These are phyloP conservation scores for Sphaerophoria taeniata DNA, from an alignment of 2,888 invertebrate species.

Conservation along the genomic window DNA sequence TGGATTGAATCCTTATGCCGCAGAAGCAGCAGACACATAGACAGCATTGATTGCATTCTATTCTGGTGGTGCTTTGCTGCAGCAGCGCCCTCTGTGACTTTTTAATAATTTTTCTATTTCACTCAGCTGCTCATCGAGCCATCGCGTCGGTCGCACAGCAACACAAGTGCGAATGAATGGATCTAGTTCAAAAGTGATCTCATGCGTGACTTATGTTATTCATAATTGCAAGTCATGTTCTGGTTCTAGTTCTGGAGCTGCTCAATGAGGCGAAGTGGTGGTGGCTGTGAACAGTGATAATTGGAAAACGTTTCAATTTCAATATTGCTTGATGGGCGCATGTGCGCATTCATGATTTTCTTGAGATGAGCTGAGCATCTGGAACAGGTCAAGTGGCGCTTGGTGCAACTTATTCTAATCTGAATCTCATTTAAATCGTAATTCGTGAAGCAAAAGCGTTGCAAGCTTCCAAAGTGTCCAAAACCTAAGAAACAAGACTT, in stretches of 20 bases:
- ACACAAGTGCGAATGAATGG: slow-evolving; percentile 12
- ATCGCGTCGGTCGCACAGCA: too few species aligned
- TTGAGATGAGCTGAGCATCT: slow-evolving; percentile 24
- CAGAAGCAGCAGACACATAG: background rate
- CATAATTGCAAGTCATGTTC: slow-evolving; percentile 56
- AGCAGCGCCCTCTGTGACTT: slow-evolving; percentile 45
- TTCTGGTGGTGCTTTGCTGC: background rate
- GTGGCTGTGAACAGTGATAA: slow-evolving; percentile 40
- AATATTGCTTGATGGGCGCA: slow-evolving; percentile 19
- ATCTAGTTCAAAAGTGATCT: slow-evolving; percentile 58
- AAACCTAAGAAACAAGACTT: background rate
- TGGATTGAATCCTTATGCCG: slow-evolving; percentile 55
- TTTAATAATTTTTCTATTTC: slow-evolving; percentile 34
- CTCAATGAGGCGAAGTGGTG: background rate
- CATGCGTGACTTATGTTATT: slow-evolving; percentile 74
- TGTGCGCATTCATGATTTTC: slow-evolving; percentile 16
- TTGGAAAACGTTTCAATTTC: slow-evolving; percentile 72
- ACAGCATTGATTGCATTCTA: slow-evolving; percentile 58
- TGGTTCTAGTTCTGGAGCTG: background rate
- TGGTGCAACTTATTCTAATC: slow-evolving; percentile 44
- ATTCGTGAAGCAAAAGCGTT: background rate
- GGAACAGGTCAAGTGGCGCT: slow-evolving; percentile 65
- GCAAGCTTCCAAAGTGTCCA: background rate
- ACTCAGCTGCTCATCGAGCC: background rate
- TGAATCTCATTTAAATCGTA: slow-evolving; percentile 31